Evolutionary conservation across 1,140 invertebrate genomes (phyloP).

Genomic region (Cydia pomonella): DNA sequence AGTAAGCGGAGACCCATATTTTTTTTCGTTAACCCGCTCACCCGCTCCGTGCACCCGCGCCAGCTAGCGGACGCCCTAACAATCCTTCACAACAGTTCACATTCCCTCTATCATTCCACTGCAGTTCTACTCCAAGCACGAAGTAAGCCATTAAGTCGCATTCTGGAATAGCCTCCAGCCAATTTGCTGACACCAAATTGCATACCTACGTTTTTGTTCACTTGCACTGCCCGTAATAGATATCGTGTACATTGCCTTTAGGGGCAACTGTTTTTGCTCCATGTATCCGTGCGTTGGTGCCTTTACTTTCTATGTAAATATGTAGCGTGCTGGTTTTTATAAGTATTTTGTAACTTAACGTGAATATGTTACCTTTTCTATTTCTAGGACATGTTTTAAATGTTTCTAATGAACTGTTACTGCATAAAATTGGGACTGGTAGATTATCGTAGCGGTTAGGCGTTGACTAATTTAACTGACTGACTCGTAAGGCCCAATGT

Average conservation of each 20-base stretch:
- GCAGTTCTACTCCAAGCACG: slow-evolving; percentile 59
- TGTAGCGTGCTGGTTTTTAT: not conserved
- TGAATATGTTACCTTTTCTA: not conserved
- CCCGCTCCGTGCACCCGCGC: no score
- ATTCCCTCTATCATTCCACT: not conserved
- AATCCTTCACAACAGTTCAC: not conserved
- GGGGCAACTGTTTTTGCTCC: slow-evolving; percentile 3
- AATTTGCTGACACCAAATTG: slow-evolving; percentile 71
- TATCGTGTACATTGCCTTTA: slow-evolving; percentile 20
- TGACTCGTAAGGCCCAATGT: no score
- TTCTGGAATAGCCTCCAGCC: slow-evolving; percentile 74
- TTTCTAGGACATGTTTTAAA: not conserved
- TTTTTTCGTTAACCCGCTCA: no score
- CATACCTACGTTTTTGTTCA: slow-evolving; percentile 42
- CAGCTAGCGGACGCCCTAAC: no score
- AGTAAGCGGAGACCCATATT: no score
- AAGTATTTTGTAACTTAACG: not conserved
- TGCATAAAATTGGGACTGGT: no score
- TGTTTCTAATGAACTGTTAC: no score
- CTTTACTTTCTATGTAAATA: slow-evolving; percentile 2
- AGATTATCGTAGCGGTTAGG: no score
- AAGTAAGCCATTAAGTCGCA: slow-evolving; percentile 53
- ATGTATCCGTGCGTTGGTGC: not conserved
- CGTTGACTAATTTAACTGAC: no score
- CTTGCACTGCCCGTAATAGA: slow-evolving; percentile 30